Evolutionary conservation across 2,888 invertebrate genomes (phyloP).

Genomic region (Meteorus cinctellus): DNA sequence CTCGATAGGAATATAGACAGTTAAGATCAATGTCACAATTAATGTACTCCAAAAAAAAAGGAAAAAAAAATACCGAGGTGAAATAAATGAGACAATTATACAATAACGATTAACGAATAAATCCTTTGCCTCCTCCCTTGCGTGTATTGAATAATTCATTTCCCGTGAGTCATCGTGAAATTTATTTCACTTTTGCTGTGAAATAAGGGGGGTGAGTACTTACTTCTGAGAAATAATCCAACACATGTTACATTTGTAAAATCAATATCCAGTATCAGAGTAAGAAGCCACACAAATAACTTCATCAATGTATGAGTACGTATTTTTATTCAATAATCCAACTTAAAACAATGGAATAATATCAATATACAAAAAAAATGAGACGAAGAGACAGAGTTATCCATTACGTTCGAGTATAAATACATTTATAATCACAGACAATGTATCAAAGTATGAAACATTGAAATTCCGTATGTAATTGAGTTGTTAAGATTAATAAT

Average conservation of each 20-base stretch:
- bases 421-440: slow-evolving; percentile 2
- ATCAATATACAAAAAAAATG: background rate
- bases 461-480: background rate
- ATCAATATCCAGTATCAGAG: background rate
- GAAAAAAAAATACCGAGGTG: slow-evolving; percentile 58
- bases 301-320: background rate
- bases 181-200: background rate
- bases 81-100: slow-evolving; percentile 63
- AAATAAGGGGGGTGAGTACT: background rate
- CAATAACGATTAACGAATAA: slow-evolving; percentile 45
- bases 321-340: background rate
- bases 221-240: background rate
- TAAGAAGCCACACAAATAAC: slow-evolving; percentile 3
- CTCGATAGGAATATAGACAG: slow-evolving; percentile 58
- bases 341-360: background rate
- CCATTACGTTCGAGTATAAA: background rate
- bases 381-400: background rate
- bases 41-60: slow-evolving; percentile 60
- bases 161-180: slow-evolving; percentile 16
- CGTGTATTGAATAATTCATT: slow-evolving; percentile 5
- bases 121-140: background rate
- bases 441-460: slow-evolving; percentile 8
- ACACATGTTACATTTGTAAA: background rate
- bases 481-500: slow-evolving; percentile 40
- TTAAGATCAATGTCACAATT: slow-evolving; percentile 66